Evolutionary conservation across 2,797 vertebrate genomes (phyloP).

Genomic region (Pterois miles): DNA sequence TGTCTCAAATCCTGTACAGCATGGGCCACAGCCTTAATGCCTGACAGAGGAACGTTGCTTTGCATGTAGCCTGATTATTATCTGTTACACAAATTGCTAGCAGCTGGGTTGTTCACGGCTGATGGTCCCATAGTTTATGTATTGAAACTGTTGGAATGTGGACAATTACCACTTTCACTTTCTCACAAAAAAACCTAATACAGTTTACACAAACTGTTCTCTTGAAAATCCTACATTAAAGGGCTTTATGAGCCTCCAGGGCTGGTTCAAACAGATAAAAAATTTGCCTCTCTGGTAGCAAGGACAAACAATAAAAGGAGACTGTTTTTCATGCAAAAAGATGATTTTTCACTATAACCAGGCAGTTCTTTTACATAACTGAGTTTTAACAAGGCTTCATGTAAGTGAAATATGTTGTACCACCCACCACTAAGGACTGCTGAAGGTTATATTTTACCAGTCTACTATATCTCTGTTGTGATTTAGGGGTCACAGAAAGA

Average conservation of each 20-base stretch:
- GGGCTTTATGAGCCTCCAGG: conserved; percentile 70
- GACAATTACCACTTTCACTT: conserved; percentile 91
- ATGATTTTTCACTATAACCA: conserved; percentile 41
- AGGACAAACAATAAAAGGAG: conserved; percentile 46
- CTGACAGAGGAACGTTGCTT: conserved; percentile 85
- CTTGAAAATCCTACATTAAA: conserved; percentile 79
- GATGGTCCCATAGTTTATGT: conserved; percentile 89
- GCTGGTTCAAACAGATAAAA: conserved; percentile 50
- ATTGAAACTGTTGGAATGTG: conserved; percentile 93
- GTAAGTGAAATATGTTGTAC: conserved; percentile 60
- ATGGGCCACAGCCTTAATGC: conserved; percentile 73
- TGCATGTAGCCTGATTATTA: conserved; percentile 92
- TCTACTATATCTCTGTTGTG: conserved; percentile 67
- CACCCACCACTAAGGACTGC: conserved; percentile 73
- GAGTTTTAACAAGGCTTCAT: conserved; percentile 68
- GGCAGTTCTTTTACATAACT: conserved; percentile 57
- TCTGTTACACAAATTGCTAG: conserved; percentile 92
- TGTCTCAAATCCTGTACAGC: conserved; percentile 77
- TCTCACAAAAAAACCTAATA: conserved; percentile 84
- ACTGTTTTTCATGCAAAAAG: conserved; percentile 37
- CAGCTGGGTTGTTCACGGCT: conserved; percentile 90
- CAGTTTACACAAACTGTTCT: conserved; percentile 83
- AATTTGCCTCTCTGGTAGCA: conserved; percentile 60
- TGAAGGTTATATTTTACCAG: conserved; percentile 73
- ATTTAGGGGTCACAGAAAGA: conserved; percentile 74